phyloP scores from a whole-genome alignment of 2,888 invertebrate genomes.

The Ophioninae sp. region DNA sequence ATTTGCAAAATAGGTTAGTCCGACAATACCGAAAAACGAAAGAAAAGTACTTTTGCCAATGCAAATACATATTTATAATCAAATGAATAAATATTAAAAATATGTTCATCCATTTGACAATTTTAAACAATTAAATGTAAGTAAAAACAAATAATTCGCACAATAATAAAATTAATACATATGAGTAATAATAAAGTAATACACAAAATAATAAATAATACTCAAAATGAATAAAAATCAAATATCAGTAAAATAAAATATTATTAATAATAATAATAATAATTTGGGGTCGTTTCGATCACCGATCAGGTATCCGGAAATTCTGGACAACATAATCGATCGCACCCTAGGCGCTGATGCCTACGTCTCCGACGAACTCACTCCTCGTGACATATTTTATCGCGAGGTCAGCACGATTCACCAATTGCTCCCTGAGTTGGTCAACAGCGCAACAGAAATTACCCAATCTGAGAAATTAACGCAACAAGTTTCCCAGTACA shows the following conservation, averaged over 20 bases:
- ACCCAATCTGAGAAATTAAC: slow-evolving; percentile 84
- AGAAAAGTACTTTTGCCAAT: neutral
- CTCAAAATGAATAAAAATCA: too few relatives aligned
- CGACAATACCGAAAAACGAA: neutral
- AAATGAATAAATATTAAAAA: neutral
- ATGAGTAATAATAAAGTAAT: too few relatives aligned
- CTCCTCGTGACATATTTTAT: slow-evolving; percentile 89
- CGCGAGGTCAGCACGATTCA: slow-evolving; percentile 87
- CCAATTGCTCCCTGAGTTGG: slow-evolving; percentile 85
- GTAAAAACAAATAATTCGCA: too few relatives aligned
- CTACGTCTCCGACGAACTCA: slow-evolving; percentile 81
- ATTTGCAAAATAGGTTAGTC: slow-evolving; percentile 83
- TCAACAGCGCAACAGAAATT: slow-evolving; percentile 84
- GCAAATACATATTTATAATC: too few relatives aligned
- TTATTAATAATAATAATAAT: neutral
- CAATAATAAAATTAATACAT: too few relatives aligned
- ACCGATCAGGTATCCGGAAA: slow-evolving; percentile 70
- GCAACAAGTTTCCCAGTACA: slow-evolving; percentile 82
- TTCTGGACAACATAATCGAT: slow-evolving; percentile 73
- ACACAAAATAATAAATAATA: too few relatives aligned
- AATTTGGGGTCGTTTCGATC: slow-evolving; percentile 50
- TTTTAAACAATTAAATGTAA: too few relatives aligned
- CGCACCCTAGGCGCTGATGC: slow-evolving; percentile 73
- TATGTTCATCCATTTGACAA: too few relatives aligned
- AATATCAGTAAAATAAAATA: too few relatives aligned